Conservation (phyloP, 2,888 invertebrate species). For the Exocentrus adspersus region DNA sequence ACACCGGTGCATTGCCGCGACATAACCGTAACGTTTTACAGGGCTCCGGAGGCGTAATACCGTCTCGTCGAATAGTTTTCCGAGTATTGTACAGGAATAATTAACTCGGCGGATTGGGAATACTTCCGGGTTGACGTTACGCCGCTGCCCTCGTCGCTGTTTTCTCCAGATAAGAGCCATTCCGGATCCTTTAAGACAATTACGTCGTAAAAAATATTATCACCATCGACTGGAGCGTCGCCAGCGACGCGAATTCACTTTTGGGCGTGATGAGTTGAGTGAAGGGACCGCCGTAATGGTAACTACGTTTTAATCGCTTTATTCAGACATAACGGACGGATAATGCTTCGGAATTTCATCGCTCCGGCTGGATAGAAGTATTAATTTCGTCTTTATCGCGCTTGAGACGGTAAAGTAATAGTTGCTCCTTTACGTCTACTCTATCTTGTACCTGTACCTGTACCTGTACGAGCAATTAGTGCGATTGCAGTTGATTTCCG, state of each 20-base stretch:
- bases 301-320: slow-evolving; percentile 21
- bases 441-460: no score
- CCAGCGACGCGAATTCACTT: slow-evolving; percentile 34
- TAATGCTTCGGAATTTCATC: slow-evolving; percentile 25
- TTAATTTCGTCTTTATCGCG: slow-evolving; percentile 2
- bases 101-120: no score
- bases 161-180: slow-evolving; percentile 35
- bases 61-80: no score
- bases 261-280: slow-evolving; percentile 36
- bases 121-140: no score
- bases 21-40: slow-evolving; percentile 45
- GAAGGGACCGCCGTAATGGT: slow-evolving; percentile 12
- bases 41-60: neutral
- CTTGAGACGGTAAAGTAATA: neutral
- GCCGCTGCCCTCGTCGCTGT: slow-evolving; percentile 28
- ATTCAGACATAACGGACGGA: slow-evolving; percentile 18
- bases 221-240: slow-evolving; percentile 33
- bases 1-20: slow-evolving; percentile 39
- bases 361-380: slow-evolving; percentile 1
- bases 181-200: slow-evolving; percentile 50
- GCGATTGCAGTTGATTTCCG: no score
- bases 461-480: no score
- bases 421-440: neutral
- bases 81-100: no score
- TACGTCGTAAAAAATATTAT: slow-evolving; percentile 57